These are phyloP conservation scores for Heterodera schachtii DNA, from an alignment of 1,140 invertebrate species.

Conservation along the genomic window DNA sequence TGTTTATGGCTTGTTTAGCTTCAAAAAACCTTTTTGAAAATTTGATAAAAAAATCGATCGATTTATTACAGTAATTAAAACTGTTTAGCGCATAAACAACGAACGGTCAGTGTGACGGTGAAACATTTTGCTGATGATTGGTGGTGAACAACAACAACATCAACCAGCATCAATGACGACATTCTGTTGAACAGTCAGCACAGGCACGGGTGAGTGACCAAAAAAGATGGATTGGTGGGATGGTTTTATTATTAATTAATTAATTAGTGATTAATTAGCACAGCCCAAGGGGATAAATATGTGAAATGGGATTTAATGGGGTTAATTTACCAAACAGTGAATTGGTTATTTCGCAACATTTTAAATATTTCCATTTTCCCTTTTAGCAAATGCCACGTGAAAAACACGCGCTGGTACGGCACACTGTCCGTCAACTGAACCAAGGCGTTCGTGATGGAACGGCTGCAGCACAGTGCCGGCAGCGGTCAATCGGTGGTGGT, in stretches of 20 bases:
- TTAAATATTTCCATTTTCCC: not conserved
- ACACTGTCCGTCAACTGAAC: slow-evolving; percentile 97
- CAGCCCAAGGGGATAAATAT: too few species aligned
- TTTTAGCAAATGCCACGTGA: slow-evolving; percentile 82
- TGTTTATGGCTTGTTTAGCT: too few species aligned
- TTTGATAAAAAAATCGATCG: too few species aligned
- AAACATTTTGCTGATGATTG: not conserved
- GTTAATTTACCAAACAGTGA: not conserved
- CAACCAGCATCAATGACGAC: not conserved
- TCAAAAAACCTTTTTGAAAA: too few species aligned
- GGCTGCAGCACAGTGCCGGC: not conserved
- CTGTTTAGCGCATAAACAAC: not conserved
- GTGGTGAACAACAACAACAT: not conserved
- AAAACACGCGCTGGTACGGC: slow-evolving; percentile 80
- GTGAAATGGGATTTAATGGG: too few species aligned
- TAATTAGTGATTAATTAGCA: too few species aligned
- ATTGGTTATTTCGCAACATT: not conserved
- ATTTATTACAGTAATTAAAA: too few species aligned
- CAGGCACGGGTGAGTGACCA: slow-evolving; percentile 43
- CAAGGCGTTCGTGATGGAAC: slow-evolving; percentile 76
- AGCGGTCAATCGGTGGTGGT: not conserved
- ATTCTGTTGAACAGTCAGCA: slow-evolving; percentile 21
- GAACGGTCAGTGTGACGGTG: slow-evolving; percentile 3
- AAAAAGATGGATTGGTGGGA: too few species aligned
- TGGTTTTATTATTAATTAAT: too few species aligned